Evolutionary conservation across 2,113 vertebrate species (phyloP), one percentile per base, ranked within the genome.

Genomic region (Crotalus helleri): DNA sequence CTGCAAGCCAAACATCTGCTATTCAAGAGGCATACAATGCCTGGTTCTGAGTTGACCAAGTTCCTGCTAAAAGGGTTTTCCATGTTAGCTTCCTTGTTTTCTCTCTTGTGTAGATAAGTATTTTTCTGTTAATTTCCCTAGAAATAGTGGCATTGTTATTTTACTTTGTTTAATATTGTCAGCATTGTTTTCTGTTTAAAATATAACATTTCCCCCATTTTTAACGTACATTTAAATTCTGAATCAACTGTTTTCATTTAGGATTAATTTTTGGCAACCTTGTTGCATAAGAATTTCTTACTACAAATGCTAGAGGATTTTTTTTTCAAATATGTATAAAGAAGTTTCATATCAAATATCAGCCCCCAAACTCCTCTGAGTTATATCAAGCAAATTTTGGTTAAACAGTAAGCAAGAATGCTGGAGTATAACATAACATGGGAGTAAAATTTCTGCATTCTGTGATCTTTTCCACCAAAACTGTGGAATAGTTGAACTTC

Each of bases 1-100:
- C 88, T 59, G 51, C 44, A 61, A 46, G 55, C 88, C 92, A 90
- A 93, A 90, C 92, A 93, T 93, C 92, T 93, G 92, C 33, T 93
- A 21, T n/a, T 10, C n/a, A 64, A 44, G 57, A 90, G 26, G 57
- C 46, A 90, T 61, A 46, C 51, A 89, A 87, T 33, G n/a, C 46
- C 23, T 49, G 39, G 8, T 39, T 29, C 15, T 90, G 55, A 90
- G 89, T 59, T 15, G 57, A n/a, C 81, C 64, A n/a, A 49, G 4
- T 59, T 90, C 55, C 53, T 61, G 29, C 57, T 87, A 2, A 87
- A 64, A 5, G 44, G 29, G 49, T 29, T 81, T 90, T 57, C 26
- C 59, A 21, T n/a, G 24, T 49, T 33, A 69, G 51, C 12, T 19
- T 87, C 23, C 55, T 87, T 26, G 10, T 9, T 29, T 87, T 90